These are phyloP conservation scores for Cantharis flavilabris DNA, from an alignment of 2,888 invertebrate species.

Conservation along the genomic window DNA sequence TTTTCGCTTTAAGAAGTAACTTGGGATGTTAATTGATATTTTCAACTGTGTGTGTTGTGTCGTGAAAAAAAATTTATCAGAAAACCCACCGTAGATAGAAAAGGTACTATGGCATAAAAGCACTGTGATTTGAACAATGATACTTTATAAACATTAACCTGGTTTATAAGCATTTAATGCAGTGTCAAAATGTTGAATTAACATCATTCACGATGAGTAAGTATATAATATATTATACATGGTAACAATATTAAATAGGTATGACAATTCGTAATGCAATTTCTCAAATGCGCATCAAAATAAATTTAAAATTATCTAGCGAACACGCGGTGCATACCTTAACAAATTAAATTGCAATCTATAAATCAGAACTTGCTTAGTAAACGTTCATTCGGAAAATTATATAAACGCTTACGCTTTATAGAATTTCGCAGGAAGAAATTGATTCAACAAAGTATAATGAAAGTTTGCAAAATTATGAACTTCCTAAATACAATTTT, in stretches of 20 bases:
- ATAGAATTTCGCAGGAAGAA: conserved; percentile 5
- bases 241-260: neutral
- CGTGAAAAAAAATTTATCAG: too few relatives aligned
- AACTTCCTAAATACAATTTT: conserved; percentile 5
- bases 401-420: conserved; percentile 11
- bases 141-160: neutral
- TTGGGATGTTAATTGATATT: too few relatives aligned
- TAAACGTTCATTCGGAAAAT: conserved; percentile 9
- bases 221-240: neutral
- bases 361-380: neutral
- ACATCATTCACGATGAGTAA: neutral
- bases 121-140: too few relatives aligned
- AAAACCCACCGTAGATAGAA: too few relatives aligned
- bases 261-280: neutral
- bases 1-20: too few relatives aligned
- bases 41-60: too few relatives aligned
- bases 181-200: neutral
- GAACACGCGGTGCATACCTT: neutral
- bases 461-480: conserved; percentile 7
- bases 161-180: neutral
- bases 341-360: neutral
- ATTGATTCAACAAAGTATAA: neutral
- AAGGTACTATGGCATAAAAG: too few relatives aligned
- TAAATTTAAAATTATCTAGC: neutral
- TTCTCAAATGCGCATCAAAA: neutral